These are phyloP conservation scores for Hylaea fasciaria DNA, from an alignment of 2,888 invertebrate species.

Conservation along the genomic window DNA sequence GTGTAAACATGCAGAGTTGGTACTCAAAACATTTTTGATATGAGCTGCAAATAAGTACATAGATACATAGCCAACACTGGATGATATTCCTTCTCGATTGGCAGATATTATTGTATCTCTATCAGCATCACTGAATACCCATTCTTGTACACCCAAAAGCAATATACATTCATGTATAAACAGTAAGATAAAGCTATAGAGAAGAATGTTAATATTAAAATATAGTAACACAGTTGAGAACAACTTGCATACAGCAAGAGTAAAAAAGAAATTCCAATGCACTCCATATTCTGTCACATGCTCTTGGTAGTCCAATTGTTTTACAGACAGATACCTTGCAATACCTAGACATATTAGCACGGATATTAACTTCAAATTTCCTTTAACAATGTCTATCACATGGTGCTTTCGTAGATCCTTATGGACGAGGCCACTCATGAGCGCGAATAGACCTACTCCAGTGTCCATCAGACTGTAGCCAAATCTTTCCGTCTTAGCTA, in stretches of 20 bases:
- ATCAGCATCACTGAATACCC: slow-evolving; percentile 86
- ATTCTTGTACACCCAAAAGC: slow-evolving; percentile 86
- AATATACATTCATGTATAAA: slow-evolving; percentile 88
- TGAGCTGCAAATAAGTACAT: slow-evolving; percentile 91
- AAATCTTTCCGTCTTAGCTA: slow-evolving; percentile 94
- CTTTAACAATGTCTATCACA: slow-evolving; percentile 61
- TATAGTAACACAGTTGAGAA: slow-evolving; percentile 87
- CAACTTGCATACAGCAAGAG: slow-evolving; percentile 93
- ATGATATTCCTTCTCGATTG: slow-evolving; percentile 96
- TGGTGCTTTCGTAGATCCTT: slow-evolving; percentile 61
- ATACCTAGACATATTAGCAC: slow-evolving; percentile 85
- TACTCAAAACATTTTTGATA: slow-evolving; percentile 73
- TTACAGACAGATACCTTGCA: slow-evolving; percentile 85
- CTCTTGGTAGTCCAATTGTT: slow-evolving; percentile 91
- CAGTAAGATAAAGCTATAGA: slow-evolving; percentile 84
- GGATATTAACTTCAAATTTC: slow-evolving; percentile 65
- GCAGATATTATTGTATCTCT: slow-evolving; percentile 88
- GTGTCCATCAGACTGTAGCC: slow-evolving; percentile 98
- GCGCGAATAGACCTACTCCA: slow-evolving; percentile 95
- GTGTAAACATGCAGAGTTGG: slow-evolving; percentile 22
- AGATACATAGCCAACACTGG: slow-evolving; percentile 93
- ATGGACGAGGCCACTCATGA: slow-evolving; percentile 91
- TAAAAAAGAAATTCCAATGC: slow-evolving; percentile 99
- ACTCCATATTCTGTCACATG: slow-evolving; percentile 97
- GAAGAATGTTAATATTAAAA: slow-evolving; percentile 79